A percentile compares a stretch with the other conserved stretches of the same genome.
phyloP scores from a whole-genome alignment of 64 coral and sea anemone genomes.

The Stylophora pistillata region DNA sequence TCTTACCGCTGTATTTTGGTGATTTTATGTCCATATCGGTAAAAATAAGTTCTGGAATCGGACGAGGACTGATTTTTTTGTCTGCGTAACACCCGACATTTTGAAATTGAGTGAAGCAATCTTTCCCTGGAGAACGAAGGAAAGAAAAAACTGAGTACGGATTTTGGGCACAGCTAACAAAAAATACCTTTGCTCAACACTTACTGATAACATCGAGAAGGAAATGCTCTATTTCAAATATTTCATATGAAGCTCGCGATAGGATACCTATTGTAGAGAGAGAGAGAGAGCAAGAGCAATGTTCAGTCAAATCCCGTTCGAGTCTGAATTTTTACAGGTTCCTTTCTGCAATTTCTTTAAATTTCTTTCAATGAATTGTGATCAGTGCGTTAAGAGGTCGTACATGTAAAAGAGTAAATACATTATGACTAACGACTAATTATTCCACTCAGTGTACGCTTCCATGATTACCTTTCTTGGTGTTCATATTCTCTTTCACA shows the following conservation, averaged over 20 bases:
- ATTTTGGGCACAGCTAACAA: background rate
- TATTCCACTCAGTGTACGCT: too few species aligned
- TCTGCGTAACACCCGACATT: slow-evolving; percentile 50
- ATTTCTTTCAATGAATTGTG: too few species aligned
- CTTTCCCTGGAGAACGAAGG: background rate
- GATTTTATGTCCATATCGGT: slow-evolving; percentile 15
- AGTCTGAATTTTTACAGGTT: too few species aligned
- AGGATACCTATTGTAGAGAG: too few species aligned
- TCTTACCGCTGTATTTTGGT: slow-evolving; percentile 18
- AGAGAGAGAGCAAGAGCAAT: too few species aligned
- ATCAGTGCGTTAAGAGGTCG: too few species aligned
- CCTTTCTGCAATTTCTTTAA: too few species aligned
- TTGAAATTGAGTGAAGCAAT: slow-evolving; percentile 26
- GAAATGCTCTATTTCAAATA: background rate
- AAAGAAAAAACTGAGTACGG: background rate
- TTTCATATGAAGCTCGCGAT: too few species aligned
- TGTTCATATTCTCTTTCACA: background rate
- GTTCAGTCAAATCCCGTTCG: too few species aligned
- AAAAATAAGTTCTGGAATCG: slow-evolving; percentile 15
- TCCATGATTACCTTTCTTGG: background rate
- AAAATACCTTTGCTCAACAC: background rate
- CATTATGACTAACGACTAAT: too few species aligned
- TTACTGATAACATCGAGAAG: too few species aligned
- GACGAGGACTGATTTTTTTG: slow-evolving; percentile 15
- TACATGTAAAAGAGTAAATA: too few species aligned